Base-by-base conservation (phyloP, 2,888 invertebrate genomes). In the Linnaemya tessellans region DNA sequence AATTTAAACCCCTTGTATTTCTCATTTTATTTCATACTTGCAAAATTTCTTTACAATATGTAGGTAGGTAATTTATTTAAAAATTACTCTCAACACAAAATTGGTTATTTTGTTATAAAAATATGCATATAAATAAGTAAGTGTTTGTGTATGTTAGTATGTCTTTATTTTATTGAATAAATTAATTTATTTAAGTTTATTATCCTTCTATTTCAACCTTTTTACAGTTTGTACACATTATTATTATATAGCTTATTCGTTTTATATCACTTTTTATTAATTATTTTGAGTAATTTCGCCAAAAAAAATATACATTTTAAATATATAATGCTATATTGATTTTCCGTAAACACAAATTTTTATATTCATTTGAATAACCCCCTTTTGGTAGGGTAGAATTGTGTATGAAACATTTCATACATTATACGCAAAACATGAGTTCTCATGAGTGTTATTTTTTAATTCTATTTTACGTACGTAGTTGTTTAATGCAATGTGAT, bases 241-340 rank as follows among this genome's bases (percentile, higher is more conserved):
- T 70, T 60, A 8, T 68, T 58, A 38, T 9, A 15, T 43, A 43
- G 51, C 25, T 25, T 8, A 22, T 56, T 46, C 8, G 22, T 64
- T 18, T 41, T 18, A 11, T n/a, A 46, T 41, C 38, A 9, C 13
- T 25, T 20, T 46, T 35, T 20, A 35, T 35, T 22, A 46, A 15
- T 49, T 82, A 30, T 70, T 64, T 58, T 20, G 25, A 9, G 0
- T 38, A 38, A 38, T 77, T 65, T 71, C 22, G 46, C 30, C 30
- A 77, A 49, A 38, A 49, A 38, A 80, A 71, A 30, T 30, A 30
- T 30, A 30, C 67, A 79, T 73, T 43, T 65, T 70, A 65, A 79
- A 81, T 71, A 71, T 74, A 75, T 82, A 79, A 75, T 85, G 62
- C 30, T 74, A 35, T 82, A 85, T 85, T 80, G 82, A 82, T 85